Base-by-base conservation (phyloP, 2,888 invertebrate species). In the Halictus quadricinctus region DNA sequence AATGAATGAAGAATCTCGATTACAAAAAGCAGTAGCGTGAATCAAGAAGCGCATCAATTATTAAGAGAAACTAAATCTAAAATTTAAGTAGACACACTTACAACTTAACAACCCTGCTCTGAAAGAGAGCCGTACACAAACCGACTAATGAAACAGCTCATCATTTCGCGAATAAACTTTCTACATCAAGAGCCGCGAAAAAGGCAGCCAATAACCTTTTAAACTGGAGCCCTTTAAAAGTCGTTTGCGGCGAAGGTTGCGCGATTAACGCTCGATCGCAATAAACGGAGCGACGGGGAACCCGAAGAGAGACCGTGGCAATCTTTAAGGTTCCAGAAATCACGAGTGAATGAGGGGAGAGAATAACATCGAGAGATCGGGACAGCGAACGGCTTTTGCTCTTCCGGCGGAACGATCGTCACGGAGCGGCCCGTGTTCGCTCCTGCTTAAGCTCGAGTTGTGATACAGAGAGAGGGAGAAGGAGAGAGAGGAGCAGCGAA, bases 211-310 rank as follows among this genome's bases (percentile, higher is more conserved):
- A 69, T 43, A 41, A 69, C 69, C 69, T 66, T 66, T 25, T 3
- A 21, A 54, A 54, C 46, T 29, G 69, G 12, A 81, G 84, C 85
- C 87, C 85, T 89, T 90, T 90, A 88, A 91, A 90, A 88, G 89
- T 90, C 87, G 84, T 60, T 21, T 43, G 64, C 66, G 58, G 58
- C 69, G 46, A 79, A 76, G 58, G 75, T 79, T 72, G 72, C 69
- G 54, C 78, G 86, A 84, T 48, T 81, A 77, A 86, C 48, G 8
- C 46, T 25, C 50, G 72, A 87, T 70, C 70, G 72, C 75, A 46
- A 79, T 54, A 48, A 15, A 0, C n/a, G 7, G 43, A 46, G 64
- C 36, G 15, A n/a, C 60, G 58, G n/a, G 41, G 21, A 12, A 15
- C 46, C 41, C 21, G 36, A 43, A 48, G 15, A 79, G 21, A 0